Evolutionary conservation across 2,113 vertebrate genomes (phyloP).

Genomic region (Laticauda colubrina): DNA sequence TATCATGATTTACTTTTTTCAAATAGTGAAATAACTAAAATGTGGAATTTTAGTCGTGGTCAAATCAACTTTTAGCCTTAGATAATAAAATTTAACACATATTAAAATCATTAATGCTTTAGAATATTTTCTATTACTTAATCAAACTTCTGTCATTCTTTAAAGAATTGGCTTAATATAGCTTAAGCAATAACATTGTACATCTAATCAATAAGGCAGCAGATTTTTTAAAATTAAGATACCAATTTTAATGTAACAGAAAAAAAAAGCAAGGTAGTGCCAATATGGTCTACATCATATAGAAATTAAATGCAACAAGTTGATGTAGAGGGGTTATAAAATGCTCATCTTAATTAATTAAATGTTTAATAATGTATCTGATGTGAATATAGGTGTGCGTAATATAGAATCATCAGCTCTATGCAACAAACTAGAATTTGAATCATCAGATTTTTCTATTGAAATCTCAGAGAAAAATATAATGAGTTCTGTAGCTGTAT

Average conservation of each 20-base stretch:
- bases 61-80: neutral
- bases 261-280: neutral
- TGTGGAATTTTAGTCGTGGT: neutral
- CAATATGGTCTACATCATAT: neutral
- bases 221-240: neutral
- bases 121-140: neutral
- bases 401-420: neutral
- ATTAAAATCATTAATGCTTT: neutral
- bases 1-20: neutral
- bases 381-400: neutral
- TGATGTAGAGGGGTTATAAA: neutral
- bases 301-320: neutral
- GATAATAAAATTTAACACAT: neutral
- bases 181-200: neutral
- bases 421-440: neutral
- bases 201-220: neutral
- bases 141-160: neutral
- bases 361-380: neutral
- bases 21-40: neutral
- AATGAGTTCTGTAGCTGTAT: neutral
- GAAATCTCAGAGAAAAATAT: conserved; percentile 7
- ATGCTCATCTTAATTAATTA: neutral
- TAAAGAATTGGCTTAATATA: neutral
- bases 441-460: neutral
- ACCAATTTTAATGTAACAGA: neutral